These are phyloP conservation scores for Calameuta filiformis DNA, from an alignment of 2,888 invertebrate genomes.

Conservation along the genomic window DNA sequence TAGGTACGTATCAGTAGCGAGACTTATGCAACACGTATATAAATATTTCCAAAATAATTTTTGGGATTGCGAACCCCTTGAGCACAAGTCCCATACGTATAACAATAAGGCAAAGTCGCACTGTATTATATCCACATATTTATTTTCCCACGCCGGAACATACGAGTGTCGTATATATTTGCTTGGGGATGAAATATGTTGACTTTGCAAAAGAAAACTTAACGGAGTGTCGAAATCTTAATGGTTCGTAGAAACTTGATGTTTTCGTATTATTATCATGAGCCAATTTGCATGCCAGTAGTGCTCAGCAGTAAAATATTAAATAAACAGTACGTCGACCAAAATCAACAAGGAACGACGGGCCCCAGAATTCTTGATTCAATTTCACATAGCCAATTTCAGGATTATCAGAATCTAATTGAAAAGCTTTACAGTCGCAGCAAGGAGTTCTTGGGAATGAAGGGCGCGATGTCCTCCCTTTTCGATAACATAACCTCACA, in stretches of 20 bases:
- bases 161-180: neutral
- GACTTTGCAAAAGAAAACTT: neutral
- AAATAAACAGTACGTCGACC: slow-evolving; percentile 32
- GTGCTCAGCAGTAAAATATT: slow-evolving; percentile 10
- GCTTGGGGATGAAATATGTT: neutral
- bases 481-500: neutral
- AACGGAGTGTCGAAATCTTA: neutral
- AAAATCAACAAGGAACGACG: slow-evolving; percentile 42
- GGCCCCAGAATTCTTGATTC: slow-evolving; percentile 25
- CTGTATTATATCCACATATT: neutral
- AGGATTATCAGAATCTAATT: neutral
- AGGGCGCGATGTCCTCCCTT: neutral
- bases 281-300: neutral
- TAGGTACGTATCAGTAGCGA: neutral
- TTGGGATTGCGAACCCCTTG: neutral
- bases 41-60: neutral
- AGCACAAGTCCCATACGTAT: neutral
- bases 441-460: neutral
- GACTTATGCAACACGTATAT: neutral
- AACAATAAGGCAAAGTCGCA: neutral
- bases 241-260: neutral
- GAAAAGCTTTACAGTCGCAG: neutral
- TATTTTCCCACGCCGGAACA: neutral
- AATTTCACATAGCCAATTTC: slow-evolving; percentile 26
- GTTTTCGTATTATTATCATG: neutral